Conservation (phyloP, 1,140 invertebrate genomes). For the Arion vulgaris region DNA sequence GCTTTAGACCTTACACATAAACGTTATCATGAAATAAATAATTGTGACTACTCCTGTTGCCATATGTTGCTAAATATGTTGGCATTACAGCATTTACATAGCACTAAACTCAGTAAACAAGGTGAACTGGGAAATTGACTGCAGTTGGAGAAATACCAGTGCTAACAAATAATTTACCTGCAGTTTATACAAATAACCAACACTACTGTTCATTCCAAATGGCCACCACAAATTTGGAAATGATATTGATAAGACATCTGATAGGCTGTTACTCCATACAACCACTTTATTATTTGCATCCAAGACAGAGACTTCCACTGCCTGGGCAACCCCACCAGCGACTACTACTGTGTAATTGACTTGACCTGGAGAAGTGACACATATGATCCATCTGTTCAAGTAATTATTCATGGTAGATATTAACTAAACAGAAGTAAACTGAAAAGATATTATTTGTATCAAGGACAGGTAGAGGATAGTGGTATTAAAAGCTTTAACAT, state of each 20-base stretch:
- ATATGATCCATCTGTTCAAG: background rate
- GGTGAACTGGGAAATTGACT: no score
- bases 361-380: background rate
- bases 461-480: no score
- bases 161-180: no score
- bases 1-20: no score
- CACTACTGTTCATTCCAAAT: slow-evolving; percentile 23
- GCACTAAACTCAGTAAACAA: no score
- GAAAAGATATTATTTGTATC: background rate
- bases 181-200: slow-evolving; percentile 35
- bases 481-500: no score
- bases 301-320: background rate
- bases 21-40: no score
- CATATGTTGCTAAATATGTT: no score
- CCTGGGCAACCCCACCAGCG: background rate
- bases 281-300: slow-evolving; percentile 12
- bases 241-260: background rate
- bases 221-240: slow-evolving; percentile 32
- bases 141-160: no score
- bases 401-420: background rate
- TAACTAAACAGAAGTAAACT: background rate
- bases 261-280: background rate
- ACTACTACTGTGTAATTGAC: slow-evolving; percentile 20
- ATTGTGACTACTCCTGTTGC: no score
- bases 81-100: no score